Conservation (phyloP, 2,113 vertebrate genomes). For the Pontoporia blainvillei region DNA sequence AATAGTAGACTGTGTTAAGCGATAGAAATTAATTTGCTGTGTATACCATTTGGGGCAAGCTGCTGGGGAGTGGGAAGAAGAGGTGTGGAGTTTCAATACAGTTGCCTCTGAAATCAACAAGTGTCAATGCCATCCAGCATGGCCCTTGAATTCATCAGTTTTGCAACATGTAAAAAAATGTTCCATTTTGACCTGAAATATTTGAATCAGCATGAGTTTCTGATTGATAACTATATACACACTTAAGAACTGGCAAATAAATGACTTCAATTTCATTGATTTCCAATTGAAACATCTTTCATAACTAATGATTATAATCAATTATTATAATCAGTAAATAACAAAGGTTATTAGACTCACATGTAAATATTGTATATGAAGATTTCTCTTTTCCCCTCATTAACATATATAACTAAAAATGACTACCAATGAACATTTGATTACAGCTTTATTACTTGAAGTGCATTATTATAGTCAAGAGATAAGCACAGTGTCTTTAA, state of each 20-base stretch:
- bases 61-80: slow-evolving; percentile 83
- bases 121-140: not conserved
- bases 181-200: slow-evolving; percentile 28
- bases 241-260: slow-evolving; percentile 12
- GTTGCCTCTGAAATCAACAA: slow-evolving; percentile 27
- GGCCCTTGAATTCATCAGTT: slow-evolving; percentile 13
- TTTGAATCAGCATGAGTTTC: slow-evolving; percentile 1
- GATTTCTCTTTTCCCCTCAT: slow-evolving; percentile 28
- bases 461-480: slow-evolving; percentile 51
- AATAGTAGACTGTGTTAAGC: slow-evolving; percentile 81
- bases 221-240: not conserved
- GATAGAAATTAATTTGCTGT: slow-evolving; percentile 79
- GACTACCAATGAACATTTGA: slow-evolving; percentile 38
- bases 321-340: slow-evolving; percentile 6
- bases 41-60: slow-evolving; percentile 84
- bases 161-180: slow-evolving; percentile 24
- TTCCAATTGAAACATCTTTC: slow-evolving; percentile 35
- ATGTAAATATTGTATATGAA: slow-evolving; percentile 1
- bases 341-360: slow-evolving; percentile 17
- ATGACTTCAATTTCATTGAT: slow-evolving; percentile 18
- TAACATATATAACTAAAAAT: slow-evolving; percentile 45
- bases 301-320: not conserved
- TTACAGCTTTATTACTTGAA: slow-evolving; percentile 7
- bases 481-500: slow-evolving; percentile 29
- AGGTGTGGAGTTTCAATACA: slow-evolving; percentile 70